These are phyloP conservation scores for Tragelaphus imberbis DNA, from an alignment of 2,113 vertebrate species.

Conservation along the genomic window DNA sequence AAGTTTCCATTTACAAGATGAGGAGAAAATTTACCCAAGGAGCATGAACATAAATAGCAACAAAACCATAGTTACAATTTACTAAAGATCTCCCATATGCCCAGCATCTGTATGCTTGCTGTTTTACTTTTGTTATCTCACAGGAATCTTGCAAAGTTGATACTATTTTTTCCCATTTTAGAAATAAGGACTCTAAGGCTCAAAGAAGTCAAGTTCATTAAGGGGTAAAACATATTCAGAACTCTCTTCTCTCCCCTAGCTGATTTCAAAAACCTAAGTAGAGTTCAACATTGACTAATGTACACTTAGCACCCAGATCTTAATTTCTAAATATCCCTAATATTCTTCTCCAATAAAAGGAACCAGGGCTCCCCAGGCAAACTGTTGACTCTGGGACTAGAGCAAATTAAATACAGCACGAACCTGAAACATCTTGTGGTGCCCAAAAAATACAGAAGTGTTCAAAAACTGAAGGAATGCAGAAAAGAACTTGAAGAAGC, in stretches of 20 bases:
- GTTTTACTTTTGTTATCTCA: background rate
- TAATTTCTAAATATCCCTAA: constrained; percentile 3
- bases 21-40: constrained; percentile 18
- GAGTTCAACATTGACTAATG: background rate
- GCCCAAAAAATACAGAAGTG: background rate
- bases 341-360: background rate
- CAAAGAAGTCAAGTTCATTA: background rate
- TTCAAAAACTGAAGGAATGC: background rate
- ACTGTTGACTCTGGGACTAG: background rate
- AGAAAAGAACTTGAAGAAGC: background rate
- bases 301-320: background rate
- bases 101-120: background rate
- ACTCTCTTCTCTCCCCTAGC: background rate
- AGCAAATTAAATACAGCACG: constrained; percentile 24
- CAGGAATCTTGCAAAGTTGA: background rate
- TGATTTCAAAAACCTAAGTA: constrained; percentile 2
- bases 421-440: constrained; percentile 1
- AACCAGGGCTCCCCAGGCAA: background rate
- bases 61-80: constrained; percentile 24
- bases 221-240: background rate
- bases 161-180: background rate
- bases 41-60: constrained; percentile 27
- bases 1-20: background rate
- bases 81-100: background rate
- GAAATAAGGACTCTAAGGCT: background rate